Percentiles rank a stretch among this genome's conserved stretches.
Conservation (phyloP, 1,140 invertebrate species). For the Sycobia sp. region DNA sequence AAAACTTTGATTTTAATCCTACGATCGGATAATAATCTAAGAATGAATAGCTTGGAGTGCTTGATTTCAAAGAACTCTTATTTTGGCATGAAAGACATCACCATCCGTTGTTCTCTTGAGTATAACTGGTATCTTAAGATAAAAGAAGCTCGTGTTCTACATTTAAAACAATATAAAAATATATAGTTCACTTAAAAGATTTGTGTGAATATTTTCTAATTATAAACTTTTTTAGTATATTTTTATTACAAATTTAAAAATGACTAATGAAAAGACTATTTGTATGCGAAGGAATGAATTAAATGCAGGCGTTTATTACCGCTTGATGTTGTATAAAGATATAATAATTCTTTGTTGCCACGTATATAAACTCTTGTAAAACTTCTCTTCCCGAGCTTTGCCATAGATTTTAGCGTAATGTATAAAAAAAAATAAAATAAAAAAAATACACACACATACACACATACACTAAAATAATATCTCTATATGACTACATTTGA, state of each 20-base stretch:
- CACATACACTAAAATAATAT: too few relatives aligned
- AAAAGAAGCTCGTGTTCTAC: too few relatives aligned
- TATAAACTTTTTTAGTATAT: neutral
- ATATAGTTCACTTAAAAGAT: neutral
- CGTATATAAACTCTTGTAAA: neutral
- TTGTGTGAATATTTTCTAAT: neutral
- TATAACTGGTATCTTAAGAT: too few relatives aligned
- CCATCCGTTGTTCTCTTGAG: too few relatives aligned
- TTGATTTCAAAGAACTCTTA: conserved; percentile 16
- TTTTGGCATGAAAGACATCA: conserved; percentile 15
- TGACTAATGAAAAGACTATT: neutral
- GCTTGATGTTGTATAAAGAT: conserved; percentile 8
- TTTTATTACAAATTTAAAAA: conserved; percentile 5
- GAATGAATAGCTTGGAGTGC: too few relatives aligned
- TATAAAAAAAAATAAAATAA: conserved; percentile 17
- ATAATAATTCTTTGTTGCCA: conserved; percentile 10
- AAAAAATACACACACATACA: too few relatives aligned
- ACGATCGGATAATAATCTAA: too few relatives aligned
- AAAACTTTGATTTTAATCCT: too few relatives aligned
- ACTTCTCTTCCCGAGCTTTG: conserved; percentile 1
- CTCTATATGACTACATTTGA: too few relatives aligned
- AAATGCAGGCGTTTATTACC: neutral
- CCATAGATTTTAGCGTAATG: neutral
- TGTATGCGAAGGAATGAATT: neutral
- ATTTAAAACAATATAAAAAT: too few relatives aligned